Base-by-base conservation (phyloP, 1,140 invertebrate genomes). In the Cylas formicarius region DNA sequence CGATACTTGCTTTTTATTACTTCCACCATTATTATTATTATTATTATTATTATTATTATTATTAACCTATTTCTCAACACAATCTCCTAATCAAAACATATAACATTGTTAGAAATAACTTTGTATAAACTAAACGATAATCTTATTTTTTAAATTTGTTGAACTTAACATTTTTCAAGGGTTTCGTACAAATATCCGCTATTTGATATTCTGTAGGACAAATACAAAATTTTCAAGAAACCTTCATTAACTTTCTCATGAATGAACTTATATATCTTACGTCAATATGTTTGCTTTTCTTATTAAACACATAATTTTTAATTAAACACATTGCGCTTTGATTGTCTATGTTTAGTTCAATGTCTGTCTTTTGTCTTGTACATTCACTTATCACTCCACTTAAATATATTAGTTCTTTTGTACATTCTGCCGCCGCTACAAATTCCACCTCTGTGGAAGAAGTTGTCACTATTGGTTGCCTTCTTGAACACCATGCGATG, bases 141-240 rank as follows among this genome's bases (percentile, higher is more conserved):
- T 7, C 14, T 33, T 31, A 20, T 24, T 45, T 45, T 21, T 34
- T 29, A 7, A 37, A 20, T 7, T 14, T 27, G 16, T 24, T 10
- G 28, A 38, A 38, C 17, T 38, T 38, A 22, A 26, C 4, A 6
- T 35, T 44, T 27, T 13, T 18, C 9, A 27, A n/a, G 24, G 54
- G 80, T 79, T 50, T 46, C 2, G 48, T 50, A 2, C 45, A 40
- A 28, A 46, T 47, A 29, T 50, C 48, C 17, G 48, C 44, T n/a
- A 46, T 7, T 28, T 51, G 44, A 14, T 36, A n/a, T 5, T 29
- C 27, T 7, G 31, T 50, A 14, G 28, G 10, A 35, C 27, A 24
- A 17, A 47, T 31, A 46, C 22, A 9, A 50, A 9, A 10, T 28
- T 40, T 9, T 46, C 9, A n/a, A n/a, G 5, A 28, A 7, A 24